Conservation (phyloP, 2,113 vertebrate species). For the Leptodactylus fuscus region DNA sequence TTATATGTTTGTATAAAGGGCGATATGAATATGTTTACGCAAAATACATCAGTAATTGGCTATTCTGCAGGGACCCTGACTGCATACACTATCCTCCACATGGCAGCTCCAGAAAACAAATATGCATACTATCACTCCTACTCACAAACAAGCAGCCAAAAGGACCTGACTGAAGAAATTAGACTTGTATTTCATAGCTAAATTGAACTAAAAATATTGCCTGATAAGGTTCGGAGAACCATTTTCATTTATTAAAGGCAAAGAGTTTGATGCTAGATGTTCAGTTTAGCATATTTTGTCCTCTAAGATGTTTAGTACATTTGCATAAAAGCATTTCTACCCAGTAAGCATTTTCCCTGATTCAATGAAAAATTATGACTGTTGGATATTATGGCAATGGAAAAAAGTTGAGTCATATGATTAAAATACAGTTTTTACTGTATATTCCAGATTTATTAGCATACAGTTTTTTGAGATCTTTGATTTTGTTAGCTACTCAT, state of each 20-base stretch:
- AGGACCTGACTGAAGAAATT: neutral
- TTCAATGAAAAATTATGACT: neutral
- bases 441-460: neutral
- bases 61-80: conserved; percentile 28
- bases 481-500: too few relatives aligned
- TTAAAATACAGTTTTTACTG: neutral
- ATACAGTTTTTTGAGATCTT: neutral
- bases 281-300: neutral
- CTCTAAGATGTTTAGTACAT: neutral
- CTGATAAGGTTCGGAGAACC: neutral
- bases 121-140: neutral
- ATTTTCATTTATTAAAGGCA: neutral
- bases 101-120: conserved; percentile 12
- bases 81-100: neutral
- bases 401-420: neutral
- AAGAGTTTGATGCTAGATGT: neutral
- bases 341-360: neutral
- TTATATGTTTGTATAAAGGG: neutral
- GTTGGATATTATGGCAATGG: neutral
- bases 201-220: neutral
- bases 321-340: neutral
- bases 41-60: conserved; percentile 40
- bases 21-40: conserved; percentile 31
- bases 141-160: neutral
- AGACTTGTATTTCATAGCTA: neutral